A percentile compares a stretch with the other conserved stretches of the same genome.
Conservation (phyloP, 2,797 vertebrate species). For the Micromesistius poutassou region DNA sequence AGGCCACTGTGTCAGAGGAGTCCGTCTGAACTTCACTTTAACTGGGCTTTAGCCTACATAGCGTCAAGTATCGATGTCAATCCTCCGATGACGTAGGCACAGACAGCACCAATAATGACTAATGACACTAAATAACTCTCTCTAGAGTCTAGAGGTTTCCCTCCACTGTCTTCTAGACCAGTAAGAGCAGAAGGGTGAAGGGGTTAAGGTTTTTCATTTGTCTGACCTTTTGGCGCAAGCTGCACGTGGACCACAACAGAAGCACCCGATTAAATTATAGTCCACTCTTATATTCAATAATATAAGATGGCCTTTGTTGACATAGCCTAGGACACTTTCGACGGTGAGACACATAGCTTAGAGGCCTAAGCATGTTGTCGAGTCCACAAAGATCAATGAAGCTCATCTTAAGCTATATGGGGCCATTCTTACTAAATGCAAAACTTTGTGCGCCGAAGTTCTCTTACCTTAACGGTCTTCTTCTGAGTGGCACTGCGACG, state of each 20-base stretch:
- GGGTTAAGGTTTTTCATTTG: background rate
- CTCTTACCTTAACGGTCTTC: background rate
- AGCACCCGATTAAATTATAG: background rate
- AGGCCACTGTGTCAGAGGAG: no score
- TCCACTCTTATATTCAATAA: background rate
- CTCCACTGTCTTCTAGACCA: background rate
- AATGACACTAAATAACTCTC: background rate
- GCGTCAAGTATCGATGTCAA: conserved; percentile 20
- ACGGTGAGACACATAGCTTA: no score
- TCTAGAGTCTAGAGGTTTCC: background rate
- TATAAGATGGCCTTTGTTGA: background rate
- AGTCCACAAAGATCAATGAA: background rate
- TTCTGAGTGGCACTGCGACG: background rate
- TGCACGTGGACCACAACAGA: background rate
- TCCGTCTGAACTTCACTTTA: conserved; percentile 47
- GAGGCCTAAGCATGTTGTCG: background rate
- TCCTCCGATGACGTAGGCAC: background rate
- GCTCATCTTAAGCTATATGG: background rate
- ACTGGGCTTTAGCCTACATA: conserved; percentile 67
- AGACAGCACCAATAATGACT: background rate
- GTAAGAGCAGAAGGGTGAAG: background rate
- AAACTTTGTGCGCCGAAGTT: background rate
- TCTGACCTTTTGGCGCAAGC: background rate
- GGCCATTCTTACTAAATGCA: no score
- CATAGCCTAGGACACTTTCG: background rate